Evolutionary conservation across 2,797 vertebrate genomes (phyloP), one percentile per base, ranked within the genome.

Genomic region (Propithecus deckenii): DNA sequence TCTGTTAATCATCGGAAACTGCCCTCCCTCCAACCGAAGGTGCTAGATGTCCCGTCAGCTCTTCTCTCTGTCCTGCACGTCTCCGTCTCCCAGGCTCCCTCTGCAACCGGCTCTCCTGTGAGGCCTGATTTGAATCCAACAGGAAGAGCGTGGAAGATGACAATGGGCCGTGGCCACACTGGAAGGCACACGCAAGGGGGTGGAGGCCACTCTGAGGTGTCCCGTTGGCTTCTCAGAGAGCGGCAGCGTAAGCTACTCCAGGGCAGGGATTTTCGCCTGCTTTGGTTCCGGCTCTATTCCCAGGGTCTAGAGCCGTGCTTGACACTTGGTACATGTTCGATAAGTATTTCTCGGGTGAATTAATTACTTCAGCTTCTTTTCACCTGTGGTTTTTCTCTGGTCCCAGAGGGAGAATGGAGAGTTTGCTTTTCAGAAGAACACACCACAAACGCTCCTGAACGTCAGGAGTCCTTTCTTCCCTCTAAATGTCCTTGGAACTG

Each of bases 281-380:
- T 84, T 86, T 46, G 17, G 75, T 80, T 67, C 41, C 22, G 91
- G 69, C 18, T 93, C 63, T 75, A 8, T 94, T 89, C 41, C 86
- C 48, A 67, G 63, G 25, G 20, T 78, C 17, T 50, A 90, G 92
- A 91, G 72, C 86, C 48, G 38, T 25, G 32, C 48, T 74, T 63
- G 72, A 88, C 48, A 65, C 48, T 76, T 83, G 95, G 28, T 92
- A 74, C 41, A 5, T 75, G 78, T 63, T 95, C 85, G 90, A 0
- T 86, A 72, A 88, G 63, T 75, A 75, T 88, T 94, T 94, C 90
- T 75, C 65, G 76, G 81, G 57, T 91, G 59, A 91, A 81, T 78
- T 72, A 72, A 93, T 97, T 41, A 90, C 89, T 89, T 88, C 52
- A 94, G 59, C 67, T 65, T 92, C 61, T 94, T 89, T 59, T 87